Base-by-base conservation (phyloP, 2,113 vertebrate genomes). In the Chauna torquata region DNA sequence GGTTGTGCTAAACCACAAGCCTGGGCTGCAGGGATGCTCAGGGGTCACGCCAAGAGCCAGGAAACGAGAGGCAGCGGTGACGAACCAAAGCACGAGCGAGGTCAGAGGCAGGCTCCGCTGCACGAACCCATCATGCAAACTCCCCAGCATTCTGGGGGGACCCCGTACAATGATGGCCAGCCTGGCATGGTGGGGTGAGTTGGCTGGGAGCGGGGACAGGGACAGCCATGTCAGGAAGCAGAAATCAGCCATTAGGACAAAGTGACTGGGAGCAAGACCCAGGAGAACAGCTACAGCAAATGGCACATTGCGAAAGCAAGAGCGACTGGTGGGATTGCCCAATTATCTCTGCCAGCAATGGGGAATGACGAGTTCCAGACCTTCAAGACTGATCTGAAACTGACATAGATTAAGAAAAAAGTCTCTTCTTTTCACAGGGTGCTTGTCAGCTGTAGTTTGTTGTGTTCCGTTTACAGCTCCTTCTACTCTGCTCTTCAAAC, bases 381-480 rank as follows among this genome's bases (percentile, higher is more conserved):
- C 34, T 79, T 24, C 16, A 38, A 81, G 44, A 38, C 7, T 36
- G 14, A 9, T n/a, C 27, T 49, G 64, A 76, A 91, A 58, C 9
- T 25, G 6, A 47, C n/a, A 76, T 64, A 18, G 40, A 78, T 70
- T n/a, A 77, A 40, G 13, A 68, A 23, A 36, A 45, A 36, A 34
- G n/a, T 54, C 45, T 61, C 36, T 44, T 55, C 50, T 80, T 49
- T 57, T 52, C 74, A 61, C 61, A 40, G 61, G 36, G 38, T 64
- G 19, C 50, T 84, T 34, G 25, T 77, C 42, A 74, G 32, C 70
- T 6, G 3, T 44, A 45, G 58, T 79, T 85, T 90, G 69, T 57
- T 78, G 75, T 44, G 65, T 85, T 96, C 88, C 82, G 64, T 87
- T 90, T 71, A 90, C 82, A 93, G 85, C 57, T 85, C 78, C 75